Evolutionary conservation across 2,113 vertebrate species (phyloP).

Genomic region (Coptodon rendalli): DNA sequence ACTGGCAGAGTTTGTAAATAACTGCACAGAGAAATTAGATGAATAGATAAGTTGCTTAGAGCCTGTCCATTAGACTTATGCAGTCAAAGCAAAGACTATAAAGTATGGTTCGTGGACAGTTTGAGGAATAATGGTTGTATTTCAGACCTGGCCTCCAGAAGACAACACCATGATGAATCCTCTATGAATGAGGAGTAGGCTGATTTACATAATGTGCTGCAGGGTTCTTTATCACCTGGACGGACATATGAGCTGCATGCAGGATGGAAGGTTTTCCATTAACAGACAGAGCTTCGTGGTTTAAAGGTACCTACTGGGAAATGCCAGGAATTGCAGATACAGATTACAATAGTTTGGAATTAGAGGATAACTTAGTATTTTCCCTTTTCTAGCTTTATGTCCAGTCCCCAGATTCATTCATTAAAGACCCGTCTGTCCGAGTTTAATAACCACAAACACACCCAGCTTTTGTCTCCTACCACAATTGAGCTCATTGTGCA

Average conservation of each 20-base stretch:
- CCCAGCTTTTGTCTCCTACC: background rate
- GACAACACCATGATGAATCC: conserved; percentile 1
- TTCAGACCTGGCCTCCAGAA: background rate
- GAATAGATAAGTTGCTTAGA: background rate
- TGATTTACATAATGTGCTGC: conserved; percentile 19
- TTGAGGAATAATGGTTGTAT: background rate
- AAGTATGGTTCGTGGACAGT: background rate
- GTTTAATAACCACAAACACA: background rate
- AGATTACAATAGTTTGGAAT: background rate
- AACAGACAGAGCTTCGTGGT: background rate
- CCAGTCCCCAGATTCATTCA: background rate
- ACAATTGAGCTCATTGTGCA: background rate
- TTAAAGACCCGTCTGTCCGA: background rate
- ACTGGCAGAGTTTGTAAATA: conserved; percentile 6
- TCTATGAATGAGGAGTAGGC: conserved; percentile 22
- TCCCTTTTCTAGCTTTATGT: background rate
- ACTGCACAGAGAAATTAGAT: background rate
- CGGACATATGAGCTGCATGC: background rate
- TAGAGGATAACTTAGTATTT: background rate
- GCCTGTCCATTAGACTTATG: background rate
- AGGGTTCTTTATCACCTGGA: conserved; percentile 22
- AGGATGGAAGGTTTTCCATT: background rate
- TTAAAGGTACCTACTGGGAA: background rate
- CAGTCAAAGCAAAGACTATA: background rate
- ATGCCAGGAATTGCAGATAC: background rate